Evolutionary conservation across 2,113 vertebrate genomes (phyloP).

Genomic region (Chloebia gouldiae): DNA sequence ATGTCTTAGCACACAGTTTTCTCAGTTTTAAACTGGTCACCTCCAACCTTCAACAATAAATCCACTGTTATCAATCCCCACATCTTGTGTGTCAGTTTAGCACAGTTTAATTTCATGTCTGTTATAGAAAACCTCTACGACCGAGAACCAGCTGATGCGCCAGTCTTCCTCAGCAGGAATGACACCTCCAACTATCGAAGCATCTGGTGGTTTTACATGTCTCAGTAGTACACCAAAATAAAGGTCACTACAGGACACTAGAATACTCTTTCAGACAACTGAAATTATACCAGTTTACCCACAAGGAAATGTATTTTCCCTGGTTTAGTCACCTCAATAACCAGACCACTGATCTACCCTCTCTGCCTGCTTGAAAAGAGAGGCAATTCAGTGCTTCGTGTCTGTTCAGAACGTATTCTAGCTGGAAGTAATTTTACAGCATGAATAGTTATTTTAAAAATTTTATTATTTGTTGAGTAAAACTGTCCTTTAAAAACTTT

Average conservation of each 20-base stretch:
- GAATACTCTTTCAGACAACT: neutral
- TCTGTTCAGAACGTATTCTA: neutral
- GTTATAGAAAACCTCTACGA: fast-evolving
- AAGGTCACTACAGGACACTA: neutral
- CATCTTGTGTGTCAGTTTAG: neutral
- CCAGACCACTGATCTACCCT: neutral
- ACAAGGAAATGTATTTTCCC: neutral
- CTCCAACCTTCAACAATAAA: neutral
- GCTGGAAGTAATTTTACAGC: neutral
- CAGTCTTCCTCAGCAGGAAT: neutral
- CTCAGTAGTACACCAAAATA: neutral
- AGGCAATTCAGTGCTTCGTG: neutral
- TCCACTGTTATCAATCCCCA: neutral
- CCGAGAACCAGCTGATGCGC: neutral
- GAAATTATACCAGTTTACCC: neutral
- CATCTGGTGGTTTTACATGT: neutral
- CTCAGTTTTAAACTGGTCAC: neutral
- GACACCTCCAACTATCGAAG: neutral
- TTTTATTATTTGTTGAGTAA: neutral
- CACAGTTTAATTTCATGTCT: neutral
- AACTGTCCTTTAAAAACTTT: neutral
- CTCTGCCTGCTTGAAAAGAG: neutral
- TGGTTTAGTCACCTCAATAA: neutral
- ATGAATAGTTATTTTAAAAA: neutral
- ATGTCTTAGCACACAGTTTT: neutral